These are phyloP conservation scores for Lordiphosa collinella DNA, from an alignment of 1,140 invertebrate genomes.

Conservation along the genomic window DNA sequence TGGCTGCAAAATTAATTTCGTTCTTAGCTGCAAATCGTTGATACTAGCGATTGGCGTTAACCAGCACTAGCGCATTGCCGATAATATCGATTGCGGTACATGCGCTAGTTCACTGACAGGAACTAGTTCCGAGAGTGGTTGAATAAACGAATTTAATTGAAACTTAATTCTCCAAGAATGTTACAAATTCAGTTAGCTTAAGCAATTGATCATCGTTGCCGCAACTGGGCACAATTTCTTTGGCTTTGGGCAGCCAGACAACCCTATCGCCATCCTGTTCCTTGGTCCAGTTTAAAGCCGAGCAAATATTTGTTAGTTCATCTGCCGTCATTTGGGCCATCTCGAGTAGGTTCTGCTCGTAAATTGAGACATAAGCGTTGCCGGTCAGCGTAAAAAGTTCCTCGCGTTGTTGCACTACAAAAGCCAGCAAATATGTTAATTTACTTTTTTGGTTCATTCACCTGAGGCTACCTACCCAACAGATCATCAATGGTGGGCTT, in stretches of 20 bases:
- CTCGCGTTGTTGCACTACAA: constrained; percentile 44
- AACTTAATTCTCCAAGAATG: constrained; percentile 61
- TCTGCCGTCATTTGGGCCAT: constrained; percentile 47
- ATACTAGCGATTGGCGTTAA: too few relatives aligned
- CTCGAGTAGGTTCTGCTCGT: constrained; percentile 51
- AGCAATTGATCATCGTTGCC: constrained; percentile 62
- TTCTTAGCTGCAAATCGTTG: too few relatives aligned
- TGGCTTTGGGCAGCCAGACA: constrained; percentile 49
- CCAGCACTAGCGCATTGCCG: too few relatives aligned
- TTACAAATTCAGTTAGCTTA: constrained; percentile 65
- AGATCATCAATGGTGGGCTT: constrained; percentile 48
- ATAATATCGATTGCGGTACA: too few relatives aligned
- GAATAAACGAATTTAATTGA: constrained; percentile 17
- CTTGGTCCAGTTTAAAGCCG: constrained; percentile 39
- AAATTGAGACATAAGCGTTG: constrained; percentile 61
- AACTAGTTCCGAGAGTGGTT: background rate
- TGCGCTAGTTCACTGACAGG: too few relatives aligned
- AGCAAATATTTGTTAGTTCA: constrained; percentile 31
- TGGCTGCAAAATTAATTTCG: constrained; percentile 38
- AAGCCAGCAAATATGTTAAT: too few relatives aligned
- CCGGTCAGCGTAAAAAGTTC: constrained; percentile 49
- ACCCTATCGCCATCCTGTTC: constrained; percentile 49
- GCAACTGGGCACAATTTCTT: constrained; percentile 23
- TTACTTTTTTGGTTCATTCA: background rate
- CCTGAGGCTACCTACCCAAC: constrained; percentile 18